Percentiles rank a stretch among this genome's conserved stretches.
These are phyloP conservation scores for Condylostylus longicornis DNA, from an alignment of 1,140 invertebrate species.

Conservation along the genomic window DNA sequence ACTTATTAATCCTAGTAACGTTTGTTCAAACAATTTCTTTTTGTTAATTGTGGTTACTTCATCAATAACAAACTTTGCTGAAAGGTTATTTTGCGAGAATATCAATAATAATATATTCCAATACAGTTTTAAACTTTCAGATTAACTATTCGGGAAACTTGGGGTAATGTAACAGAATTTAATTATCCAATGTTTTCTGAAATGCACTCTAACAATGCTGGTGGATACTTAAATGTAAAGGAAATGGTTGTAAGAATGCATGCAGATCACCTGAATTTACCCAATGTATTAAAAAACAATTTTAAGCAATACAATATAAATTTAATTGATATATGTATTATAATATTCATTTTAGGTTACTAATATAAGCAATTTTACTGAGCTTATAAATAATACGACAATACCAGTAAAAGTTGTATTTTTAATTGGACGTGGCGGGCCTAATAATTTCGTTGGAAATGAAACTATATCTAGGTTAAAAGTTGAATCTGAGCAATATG, in stretches of 20 bases:
- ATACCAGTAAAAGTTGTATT: conserved; percentile 20
- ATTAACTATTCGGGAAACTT: conserved; percentile 61
- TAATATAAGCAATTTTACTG: conserved; percentile 1
- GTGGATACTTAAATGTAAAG: conserved; percentile 14
- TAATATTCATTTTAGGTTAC: background rate
- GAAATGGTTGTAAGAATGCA: conserved; percentile 8
- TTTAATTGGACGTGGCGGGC: conserved; percentile 15
- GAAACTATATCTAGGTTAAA: conserved; percentile 19
- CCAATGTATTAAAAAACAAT: conserved; percentile 27
- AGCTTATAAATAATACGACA: background rate
- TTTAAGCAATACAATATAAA: conserved; percentile 19
- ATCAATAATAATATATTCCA: background rate
- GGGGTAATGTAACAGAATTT: conserved; percentile 46
- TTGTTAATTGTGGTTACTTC: conserved; percentile 61
- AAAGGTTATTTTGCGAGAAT: conserved; percentile 16
- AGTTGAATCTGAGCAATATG: conserved; percentile 20
- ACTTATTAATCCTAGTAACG: conserved; percentile 42
- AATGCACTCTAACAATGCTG: conserved; percentile 18
- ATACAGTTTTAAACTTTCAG: conserved; percentile 19
- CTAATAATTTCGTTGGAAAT: conserved; percentile 16
- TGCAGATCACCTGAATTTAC: conserved; percentile 19
- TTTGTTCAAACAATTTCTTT: conserved; percentile 41
- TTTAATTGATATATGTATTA: conserved; percentile 10
- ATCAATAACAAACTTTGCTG: conserved; percentile 47
- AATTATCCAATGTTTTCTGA: conserved; percentile 36